These are phyloP conservation scores for Tachyglossus aculeatus DNA, from an alignment of 2,797 vertebrate genomes.

Conservation along the genomic window DNA sequence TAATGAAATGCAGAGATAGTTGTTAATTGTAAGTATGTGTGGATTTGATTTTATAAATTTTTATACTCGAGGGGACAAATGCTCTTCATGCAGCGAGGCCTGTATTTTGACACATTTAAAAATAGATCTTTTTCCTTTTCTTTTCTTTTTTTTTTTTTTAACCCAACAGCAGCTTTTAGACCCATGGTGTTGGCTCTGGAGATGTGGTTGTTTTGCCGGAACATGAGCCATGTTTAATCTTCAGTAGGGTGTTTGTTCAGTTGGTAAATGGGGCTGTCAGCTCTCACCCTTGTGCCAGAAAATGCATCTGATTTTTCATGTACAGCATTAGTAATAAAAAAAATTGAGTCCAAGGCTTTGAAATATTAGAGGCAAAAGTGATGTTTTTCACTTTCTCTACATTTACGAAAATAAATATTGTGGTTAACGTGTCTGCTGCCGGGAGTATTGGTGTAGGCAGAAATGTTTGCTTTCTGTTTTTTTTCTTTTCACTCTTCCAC, in stretches of 20 bases:
- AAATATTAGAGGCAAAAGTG: slow-evolving; percentile 53
- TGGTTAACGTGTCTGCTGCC: slow-evolving; percentile 48
- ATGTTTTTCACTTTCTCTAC: slow-evolving; percentile 44
- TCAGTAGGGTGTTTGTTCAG: slow-evolving; percentile 20
- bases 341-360: slow-evolving; percentile 35
- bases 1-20: slow-evolving; percentile 12
- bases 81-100: neutral
- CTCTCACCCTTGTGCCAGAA: slow-evolving; percentile 7
- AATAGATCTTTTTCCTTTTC: neutral
- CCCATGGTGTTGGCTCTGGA: neutral
- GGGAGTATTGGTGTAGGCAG: slow-evolving; percentile 44
- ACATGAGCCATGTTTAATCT: neutral
- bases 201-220: neutral
- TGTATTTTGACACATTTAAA: neutral
- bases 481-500: slow-evolving; percentile 24
- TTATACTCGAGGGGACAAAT: slow-evolving; percentile 1
- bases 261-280: slow-evolving; percentile 30
- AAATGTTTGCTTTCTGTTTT: neutral
- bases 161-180: slow-evolving; percentile 8
- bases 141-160: no score
- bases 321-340: slow-evolving; percentile 45
- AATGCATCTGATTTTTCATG: slow-evolving; percentile 28
- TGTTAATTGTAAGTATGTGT: slow-evolving; percentile 11
- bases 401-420: slow-evolving; percentile 68
- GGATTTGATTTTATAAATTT: slow-evolving; percentile 25